Evolutionary conservation across 2,888 invertebrate genomes (phyloP).

Genomic region (Clostera curtula): DNA sequence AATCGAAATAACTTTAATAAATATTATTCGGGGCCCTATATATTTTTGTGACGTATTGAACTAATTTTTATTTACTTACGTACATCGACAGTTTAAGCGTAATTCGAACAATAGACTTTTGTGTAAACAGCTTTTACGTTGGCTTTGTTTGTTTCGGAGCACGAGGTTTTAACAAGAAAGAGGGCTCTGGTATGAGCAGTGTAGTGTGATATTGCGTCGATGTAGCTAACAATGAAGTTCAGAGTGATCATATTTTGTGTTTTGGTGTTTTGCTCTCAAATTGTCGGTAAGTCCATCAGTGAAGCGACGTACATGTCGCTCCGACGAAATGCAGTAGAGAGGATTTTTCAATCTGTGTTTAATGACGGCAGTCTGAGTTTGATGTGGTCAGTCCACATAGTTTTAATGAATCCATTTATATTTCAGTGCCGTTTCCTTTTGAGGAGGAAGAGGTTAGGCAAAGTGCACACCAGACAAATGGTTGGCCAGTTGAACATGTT

Average conservation of each 20-base stretch:
- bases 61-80: conserved; percentile 16
- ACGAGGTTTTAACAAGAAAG: conserved; percentile 30
- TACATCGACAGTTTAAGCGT: conserved; percentile 14
- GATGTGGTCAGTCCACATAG: too few relatives aligned
- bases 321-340: background rate
- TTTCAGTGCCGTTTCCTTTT: conserved; percentile 24
- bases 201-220: conserved; percentile 28
- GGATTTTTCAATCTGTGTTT: too few relatives aligned
- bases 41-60: conserved; percentile 19
- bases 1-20: conserved; percentile 5
- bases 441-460: conserved; percentile 12
- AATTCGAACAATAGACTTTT: conserved; percentile 27
- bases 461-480: conserved; percentile 8
- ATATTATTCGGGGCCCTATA: conserved; percentile 14
- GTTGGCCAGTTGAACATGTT: conserved; percentile 11
- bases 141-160: conserved; percentile 28
- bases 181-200: conserved; percentile 26
- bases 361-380: too few relatives aligned
- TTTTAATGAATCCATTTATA: too few relatives aligned
- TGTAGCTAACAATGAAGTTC: conserved; percentile 28
- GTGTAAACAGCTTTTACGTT: conserved; percentile 42
- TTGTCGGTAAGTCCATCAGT: conserved; percentile 31
- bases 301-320: background rate
- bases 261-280: conserved; percentile 25
- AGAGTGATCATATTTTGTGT: conserved; percentile 28